These are phyloP conservation scores for Schrankia costaestrigalis DNA, from an alignment of 2,888 invertebrate genomes.

Conservation along the genomic window DNA sequence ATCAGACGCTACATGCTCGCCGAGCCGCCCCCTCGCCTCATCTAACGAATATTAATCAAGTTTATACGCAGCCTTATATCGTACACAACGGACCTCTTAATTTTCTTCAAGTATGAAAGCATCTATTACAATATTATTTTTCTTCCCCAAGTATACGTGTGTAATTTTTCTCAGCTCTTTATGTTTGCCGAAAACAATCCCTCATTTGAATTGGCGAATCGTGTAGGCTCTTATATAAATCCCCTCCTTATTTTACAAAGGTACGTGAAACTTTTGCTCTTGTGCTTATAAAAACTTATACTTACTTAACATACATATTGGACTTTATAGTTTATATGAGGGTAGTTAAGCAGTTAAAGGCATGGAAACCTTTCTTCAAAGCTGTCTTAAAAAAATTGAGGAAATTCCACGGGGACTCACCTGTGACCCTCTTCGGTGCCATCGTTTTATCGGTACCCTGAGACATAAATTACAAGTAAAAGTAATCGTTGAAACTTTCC, in stretches of 20 bases:
- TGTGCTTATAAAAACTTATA: conserved; percentile 21
- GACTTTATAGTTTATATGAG: conserved; percentile 37
- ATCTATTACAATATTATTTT: conserved; percentile 34
- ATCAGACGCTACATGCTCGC: conserved; percentile 44
- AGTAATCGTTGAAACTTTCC: conserved; percentile 77
- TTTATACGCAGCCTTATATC: conserved; percentile 41
- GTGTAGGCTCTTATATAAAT: conserved; percentile 8
- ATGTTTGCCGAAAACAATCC: conserved; percentile 18
- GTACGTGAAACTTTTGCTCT: conserved; percentile 16
- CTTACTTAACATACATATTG: conserved; percentile 30
- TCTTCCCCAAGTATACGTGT: conserved; percentile 20
- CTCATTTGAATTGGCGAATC: conserved; percentile 14
- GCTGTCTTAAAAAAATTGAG: conserved; percentile 40
- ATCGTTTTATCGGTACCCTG: conserved; percentile 65
- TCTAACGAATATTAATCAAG: conserved; percentile 58
- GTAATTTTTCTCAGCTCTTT: conserved; percentile 27
- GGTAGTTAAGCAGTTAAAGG: conserved; percentile 39
- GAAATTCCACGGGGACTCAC: conserved; percentile 57
- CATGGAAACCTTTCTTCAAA: conserved; percentile 37
- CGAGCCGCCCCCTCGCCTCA: conserved; percentile 39
- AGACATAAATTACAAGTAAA: conserved; percentile 74
- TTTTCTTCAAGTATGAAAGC: conserved; percentile 40
- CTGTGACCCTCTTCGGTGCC: conserved; percentile 60
- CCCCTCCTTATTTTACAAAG: conserved; percentile 16
- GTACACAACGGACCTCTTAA: conserved; percentile 43